Percentiles rank a stretch among this genome's conserved stretches.
These are phyloP conservation scores for Nyleta sp. DNA, from an alignment of 2,888 invertebrate species.

Conservation along the genomic window DNA sequence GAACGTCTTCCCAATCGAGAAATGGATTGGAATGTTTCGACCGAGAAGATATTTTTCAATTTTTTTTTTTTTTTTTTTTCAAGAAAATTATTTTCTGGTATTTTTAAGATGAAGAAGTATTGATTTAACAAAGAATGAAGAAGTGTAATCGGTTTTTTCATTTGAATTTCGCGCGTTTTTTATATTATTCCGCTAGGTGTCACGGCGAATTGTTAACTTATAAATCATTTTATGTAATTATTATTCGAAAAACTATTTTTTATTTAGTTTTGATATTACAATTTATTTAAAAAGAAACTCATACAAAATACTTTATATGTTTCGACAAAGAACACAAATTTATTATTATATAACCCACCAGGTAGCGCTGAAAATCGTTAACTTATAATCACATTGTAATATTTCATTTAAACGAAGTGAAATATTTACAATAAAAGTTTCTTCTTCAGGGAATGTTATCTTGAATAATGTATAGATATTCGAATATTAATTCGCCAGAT, in stretches of 20 bases:
- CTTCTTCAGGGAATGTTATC: background rate
- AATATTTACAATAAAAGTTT: background rate
- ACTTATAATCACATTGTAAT: too few relatives aligned
- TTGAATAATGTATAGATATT: background rate
- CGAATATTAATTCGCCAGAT: background rate
- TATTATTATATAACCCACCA: too few relatives aligned
- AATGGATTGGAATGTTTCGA: slow-evolving; percentile 15
- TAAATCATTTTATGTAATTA: too few relatives aligned
- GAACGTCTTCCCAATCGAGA: slow-evolving; percentile 20
- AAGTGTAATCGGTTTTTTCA: background rate
- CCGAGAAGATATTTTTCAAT: slow-evolving; percentile 16
- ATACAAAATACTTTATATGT: too few relatives aligned
- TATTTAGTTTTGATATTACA: too few relatives aligned
- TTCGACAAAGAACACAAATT: too few relatives aligned
- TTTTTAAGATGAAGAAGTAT: background rate
- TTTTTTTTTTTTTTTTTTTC: slow-evolving; percentile 5
- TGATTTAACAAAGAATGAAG: background rate
- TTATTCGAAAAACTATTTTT: too few relatives aligned
- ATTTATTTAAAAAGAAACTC: too few relatives aligned
- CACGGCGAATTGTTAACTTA: too few relatives aligned
- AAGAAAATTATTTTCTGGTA: slow-evolving; percentile 2
- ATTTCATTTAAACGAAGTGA: background rate
- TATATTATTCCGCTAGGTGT: too few relatives aligned
- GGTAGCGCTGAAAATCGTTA: too few relatives aligned
- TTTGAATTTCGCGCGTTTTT: background rate